Evolutionary conservation across 2,888 invertebrate genomes (phyloP).

Genomic region (Celastrina argiolus): DNA sequence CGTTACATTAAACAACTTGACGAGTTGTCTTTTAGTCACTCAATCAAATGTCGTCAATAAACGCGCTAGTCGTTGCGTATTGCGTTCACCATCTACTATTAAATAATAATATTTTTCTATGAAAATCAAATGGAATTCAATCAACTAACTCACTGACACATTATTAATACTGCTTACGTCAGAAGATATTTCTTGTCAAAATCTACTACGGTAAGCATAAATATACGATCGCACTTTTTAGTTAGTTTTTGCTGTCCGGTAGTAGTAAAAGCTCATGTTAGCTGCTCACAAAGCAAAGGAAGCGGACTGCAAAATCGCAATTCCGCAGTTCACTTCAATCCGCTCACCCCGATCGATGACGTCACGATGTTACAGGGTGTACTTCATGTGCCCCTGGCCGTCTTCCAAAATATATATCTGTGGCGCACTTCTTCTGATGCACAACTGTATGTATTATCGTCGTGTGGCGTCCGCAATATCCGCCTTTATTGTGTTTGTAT

Average conservation of each 20-base stretch:
- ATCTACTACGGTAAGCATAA: too few relatives aligned
- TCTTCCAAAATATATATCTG: constrained; percentile 38
- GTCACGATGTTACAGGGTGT: constrained; percentile 36
- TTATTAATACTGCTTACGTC: too few relatives aligned
- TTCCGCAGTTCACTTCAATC: constrained; percentile 26
- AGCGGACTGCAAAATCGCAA: constrained; percentile 27
- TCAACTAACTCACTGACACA: too few relatives aligned
- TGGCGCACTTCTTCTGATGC: constrained; percentile 35
- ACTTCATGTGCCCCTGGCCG: constrained; percentile 35
- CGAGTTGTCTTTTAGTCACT: too few relatives aligned
- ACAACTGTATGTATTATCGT: constrained; percentile 13
- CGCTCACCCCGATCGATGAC: constrained; percentile 28
- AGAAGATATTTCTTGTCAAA: too few relatives aligned
- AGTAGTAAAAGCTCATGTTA: neutral
- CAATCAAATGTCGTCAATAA: too few relatives aligned
- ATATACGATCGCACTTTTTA: too few relatives aligned
- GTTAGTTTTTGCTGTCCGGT: neutral
- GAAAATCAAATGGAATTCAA: too few relatives aligned
- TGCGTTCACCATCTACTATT: too few relatives aligned
- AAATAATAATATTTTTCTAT: too few relatives aligned
- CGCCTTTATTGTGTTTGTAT: neutral
- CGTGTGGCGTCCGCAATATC: constrained; percentile 4
- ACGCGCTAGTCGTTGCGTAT: too few relatives aligned
- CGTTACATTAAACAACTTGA: too few relatives aligned
- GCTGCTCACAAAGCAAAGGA: constrained; percentile 17